Conservation (phyloP, 2,113 vertebrate genomes). For the Platichthys stellatus region DNA sequence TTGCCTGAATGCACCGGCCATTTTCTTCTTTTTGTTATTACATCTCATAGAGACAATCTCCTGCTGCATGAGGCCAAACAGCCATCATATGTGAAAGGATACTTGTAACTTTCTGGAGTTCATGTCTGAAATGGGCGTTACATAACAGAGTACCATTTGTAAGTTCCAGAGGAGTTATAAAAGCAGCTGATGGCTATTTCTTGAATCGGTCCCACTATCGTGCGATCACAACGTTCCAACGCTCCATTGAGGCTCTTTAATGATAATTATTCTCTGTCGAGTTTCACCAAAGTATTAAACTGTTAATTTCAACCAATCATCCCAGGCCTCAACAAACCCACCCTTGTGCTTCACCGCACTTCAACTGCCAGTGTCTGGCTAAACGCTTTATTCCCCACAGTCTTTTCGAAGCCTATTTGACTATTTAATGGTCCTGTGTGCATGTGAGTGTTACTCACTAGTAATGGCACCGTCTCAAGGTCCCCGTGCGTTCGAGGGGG, state of each 20-base stretch:
- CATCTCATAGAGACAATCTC: no score
- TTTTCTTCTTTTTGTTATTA: no score
- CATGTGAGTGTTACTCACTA: constrained; percentile 29
- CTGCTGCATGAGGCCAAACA: no score
- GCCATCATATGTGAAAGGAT: no score
- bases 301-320: constrained; percentile 52
- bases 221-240: constrained; percentile 31
- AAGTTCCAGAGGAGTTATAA: constrained; percentile 3
- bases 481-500: not conserved
- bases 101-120: no score
- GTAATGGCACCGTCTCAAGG: constrained; percentile 17
- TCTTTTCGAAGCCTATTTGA: constrained; percentile 41
- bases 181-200: constrained; percentile 6
- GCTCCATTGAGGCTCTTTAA: constrained; percentile 42
- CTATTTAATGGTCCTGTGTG: constrained; percentile 40
- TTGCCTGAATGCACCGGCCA: no score
- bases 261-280: constrained; percentile 52
- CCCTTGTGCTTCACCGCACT: constrained; percentile 60
- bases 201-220: constrained; percentile 1
- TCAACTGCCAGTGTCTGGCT: constrained; percentile 55
- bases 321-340: constrained; percentile 46
- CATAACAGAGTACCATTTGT: not conserved
- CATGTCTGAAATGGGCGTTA: no score
- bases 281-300: constrained; percentile 38
- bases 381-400: constrained; percentile 61